Evolutionary conservation across 2,888 invertebrate genomes (phyloP), one percentile per base, ranked within the genome.

Genomic region (Cyrtodaria siliqua): DNA sequence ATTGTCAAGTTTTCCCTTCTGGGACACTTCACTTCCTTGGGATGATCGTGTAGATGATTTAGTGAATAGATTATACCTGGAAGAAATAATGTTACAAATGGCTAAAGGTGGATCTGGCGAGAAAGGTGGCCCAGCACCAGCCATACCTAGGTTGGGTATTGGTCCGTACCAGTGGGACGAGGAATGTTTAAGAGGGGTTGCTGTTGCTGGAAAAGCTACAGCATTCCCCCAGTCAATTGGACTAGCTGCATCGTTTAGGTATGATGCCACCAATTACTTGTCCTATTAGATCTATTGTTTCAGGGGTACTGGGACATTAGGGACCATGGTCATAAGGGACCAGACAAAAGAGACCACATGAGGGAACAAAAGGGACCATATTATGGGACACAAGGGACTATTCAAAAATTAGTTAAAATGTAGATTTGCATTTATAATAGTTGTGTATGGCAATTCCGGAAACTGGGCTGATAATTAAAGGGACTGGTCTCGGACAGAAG

Each of bases 221-320:
- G 84, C 90, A 1, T 92, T 92, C 61, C 91, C 91, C 3, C 90
- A 92, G 75, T 87, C 92, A 4, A 61, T 92, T 23, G 91, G 91
- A 26, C 81, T 92, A 8, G 90, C 90, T 1, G 91, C 92, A 12
- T 76, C 91, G n/a, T 92, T 91, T 78, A 91, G 89, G 91, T 91
- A 81, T 64, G 69, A 27, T 1, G 40, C 14, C 24, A 29, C n/a
- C n/a, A n/a, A n/a, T n/a, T 40, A n/a, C n/a, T n/a, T n/a, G n/a
- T n/a, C n/a, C n/a, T n/a, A n/a, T n/a, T n/a, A n/a, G n/a, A n/a
- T n/a, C n/a, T n/a, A n/a, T n/a, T n/a, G n/a, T n/a, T n/a, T n/a
- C n/a, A n/a, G n/a, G n/a, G n/a, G n/a, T n/a, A n/a, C n/a, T n/a
- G n/a, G n/a, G n/a, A n/a, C n/a, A n/a, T n/a, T n/a, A n/a, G n/a